A percentile compares a stretch with the other conserved stretches of the same genome.
Conservation (phyloP, 37 sponge, comb jelly and placozoan species). For the Haliclona indistincta region DNA sequence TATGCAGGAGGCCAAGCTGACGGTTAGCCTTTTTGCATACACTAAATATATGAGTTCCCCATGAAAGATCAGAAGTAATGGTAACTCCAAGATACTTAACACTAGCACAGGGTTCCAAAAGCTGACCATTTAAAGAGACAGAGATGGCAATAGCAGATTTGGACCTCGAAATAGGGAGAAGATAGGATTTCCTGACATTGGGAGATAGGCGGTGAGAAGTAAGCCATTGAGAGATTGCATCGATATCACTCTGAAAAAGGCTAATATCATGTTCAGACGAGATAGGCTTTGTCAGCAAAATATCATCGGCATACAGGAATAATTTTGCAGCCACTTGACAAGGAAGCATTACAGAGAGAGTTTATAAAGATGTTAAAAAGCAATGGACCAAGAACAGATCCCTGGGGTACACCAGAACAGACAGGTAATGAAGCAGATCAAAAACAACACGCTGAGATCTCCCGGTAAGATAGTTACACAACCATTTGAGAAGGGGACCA, state of each 20-base stretch:
- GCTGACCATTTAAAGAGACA: background rate
- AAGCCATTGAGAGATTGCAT: background rate
- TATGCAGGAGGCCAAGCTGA: no score
- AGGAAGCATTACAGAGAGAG: background rate
- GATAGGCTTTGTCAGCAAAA: conserved; percentile 18
- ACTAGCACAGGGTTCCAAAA: background rate
- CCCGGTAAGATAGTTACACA: conserved; percentile 7
- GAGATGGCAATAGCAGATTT: background rate
- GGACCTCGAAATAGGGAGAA: conserved; percentile 5
- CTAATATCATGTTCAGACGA: background rate
- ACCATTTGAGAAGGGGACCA: conserved; percentile 20
- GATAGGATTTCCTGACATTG: conserved; percentile 8
- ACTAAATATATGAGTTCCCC: conserved; percentile 7
- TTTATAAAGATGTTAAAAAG: conserved; percentile 25
- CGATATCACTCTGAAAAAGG: conserved; percentile 14
- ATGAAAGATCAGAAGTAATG: conserved; percentile 16
- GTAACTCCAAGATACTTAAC: conserved; percentile 9
- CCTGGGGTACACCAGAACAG: background rate
- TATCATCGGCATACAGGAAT: conserved; percentile 23
- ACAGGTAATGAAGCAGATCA: background rate
- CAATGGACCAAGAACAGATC: conserved; percentile 20
- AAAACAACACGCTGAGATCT: conserved; percentile 27
- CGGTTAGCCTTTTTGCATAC: no score
- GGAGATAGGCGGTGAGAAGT: conserved; percentile 1
- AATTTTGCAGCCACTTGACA: background rate